Evolutionary conservation across 2,113 vertebrate species (phyloP).

Genomic region (Brevimyrus niger): DNA sequence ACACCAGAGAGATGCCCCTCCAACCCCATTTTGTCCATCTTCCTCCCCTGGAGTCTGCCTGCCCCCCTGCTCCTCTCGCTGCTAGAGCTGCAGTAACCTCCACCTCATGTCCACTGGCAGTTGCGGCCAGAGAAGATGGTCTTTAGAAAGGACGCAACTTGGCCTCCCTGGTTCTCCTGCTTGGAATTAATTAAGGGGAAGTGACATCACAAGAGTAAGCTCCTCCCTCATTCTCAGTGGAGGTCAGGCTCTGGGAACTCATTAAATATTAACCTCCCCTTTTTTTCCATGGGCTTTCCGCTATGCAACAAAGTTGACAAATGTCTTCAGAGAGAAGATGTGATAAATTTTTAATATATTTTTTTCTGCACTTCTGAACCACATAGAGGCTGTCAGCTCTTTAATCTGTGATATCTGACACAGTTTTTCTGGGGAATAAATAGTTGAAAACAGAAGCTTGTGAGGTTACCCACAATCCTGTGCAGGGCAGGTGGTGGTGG

Average conservation of each 20-base stretch:
- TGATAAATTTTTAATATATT: constrained; percentile 17
- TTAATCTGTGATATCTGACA: constrained; percentile 4
- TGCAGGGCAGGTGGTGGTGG: not conserved
- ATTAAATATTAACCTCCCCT: constrained; percentile 3
- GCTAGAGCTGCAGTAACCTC: not conserved
- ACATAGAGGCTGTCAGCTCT: constrained; percentile 11
- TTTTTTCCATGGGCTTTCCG: constrained; percentile 10
- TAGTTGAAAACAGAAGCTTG: not conserved
- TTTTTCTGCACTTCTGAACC: constrained; percentile 4
- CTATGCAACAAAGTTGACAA: constrained; percentile 6
- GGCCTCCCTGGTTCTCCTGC: not conserved
- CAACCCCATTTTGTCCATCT: not conserved
- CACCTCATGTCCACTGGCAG: not conserved
- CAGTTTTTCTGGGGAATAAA: constrained; percentile 1
- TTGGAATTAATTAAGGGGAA: not conserved
- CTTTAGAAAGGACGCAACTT: not conserved
- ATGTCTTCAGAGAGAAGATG: constrained; percentile 5
- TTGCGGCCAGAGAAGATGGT: not conserved
- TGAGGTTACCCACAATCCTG: not conserved
- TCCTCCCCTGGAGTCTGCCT: not conserved
- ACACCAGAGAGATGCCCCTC: not conserved
- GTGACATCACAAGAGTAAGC: not conserved
- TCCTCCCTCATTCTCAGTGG: not conserved
- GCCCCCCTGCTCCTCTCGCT: not conserved
- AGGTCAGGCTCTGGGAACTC: not conserved